phyloP scores from a whole-genome alignment of 2,113 vertebrate species.

The Saimiri boliviensis region DNA sequence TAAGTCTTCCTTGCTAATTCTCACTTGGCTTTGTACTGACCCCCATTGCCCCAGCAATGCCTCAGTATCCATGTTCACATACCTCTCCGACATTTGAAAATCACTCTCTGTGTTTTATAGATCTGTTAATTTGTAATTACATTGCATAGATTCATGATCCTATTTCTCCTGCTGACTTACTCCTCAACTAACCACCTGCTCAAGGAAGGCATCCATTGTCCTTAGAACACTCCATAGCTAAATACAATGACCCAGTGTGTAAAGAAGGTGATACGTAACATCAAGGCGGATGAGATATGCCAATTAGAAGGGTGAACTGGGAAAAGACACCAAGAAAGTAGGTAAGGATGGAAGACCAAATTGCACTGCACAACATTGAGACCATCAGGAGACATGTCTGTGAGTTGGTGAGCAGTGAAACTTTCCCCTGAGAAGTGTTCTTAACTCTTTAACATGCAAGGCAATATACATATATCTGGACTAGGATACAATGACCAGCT shows the following conservation, averaged over 20 bases:
- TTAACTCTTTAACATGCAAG: not conserved
- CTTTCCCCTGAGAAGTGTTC: not conserved
- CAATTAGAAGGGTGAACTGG: not conserved
- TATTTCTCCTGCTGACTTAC: not conserved
- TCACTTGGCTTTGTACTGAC: not conserved
- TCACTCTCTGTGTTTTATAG: not conserved
- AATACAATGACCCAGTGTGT: not conserved
- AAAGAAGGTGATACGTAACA: not conserved
- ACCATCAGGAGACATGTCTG: not conserved
- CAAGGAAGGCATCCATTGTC: not conserved
- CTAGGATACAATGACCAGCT: not conserved
- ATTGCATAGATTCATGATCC: not conserved
- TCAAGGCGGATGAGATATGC: not conserved
- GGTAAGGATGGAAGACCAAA: not conserved
- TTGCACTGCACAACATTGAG: not conserved
- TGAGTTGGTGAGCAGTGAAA: not conserved
- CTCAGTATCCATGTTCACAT: not conserved
- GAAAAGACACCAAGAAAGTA: constrained; percentile 11
- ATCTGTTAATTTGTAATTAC: not conserved
- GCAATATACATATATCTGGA: not conserved
- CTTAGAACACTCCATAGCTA: not conserved
- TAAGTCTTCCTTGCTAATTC: not conserved
- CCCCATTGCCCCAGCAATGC: not conserved
- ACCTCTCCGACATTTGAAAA: not conserved
- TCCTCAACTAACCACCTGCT: not conserved